These are phyloP conservation scores for Vicugna pacos DNA, from an alignment of 2,113 vertebrate genomes.

Conservation along the genomic window DNA sequence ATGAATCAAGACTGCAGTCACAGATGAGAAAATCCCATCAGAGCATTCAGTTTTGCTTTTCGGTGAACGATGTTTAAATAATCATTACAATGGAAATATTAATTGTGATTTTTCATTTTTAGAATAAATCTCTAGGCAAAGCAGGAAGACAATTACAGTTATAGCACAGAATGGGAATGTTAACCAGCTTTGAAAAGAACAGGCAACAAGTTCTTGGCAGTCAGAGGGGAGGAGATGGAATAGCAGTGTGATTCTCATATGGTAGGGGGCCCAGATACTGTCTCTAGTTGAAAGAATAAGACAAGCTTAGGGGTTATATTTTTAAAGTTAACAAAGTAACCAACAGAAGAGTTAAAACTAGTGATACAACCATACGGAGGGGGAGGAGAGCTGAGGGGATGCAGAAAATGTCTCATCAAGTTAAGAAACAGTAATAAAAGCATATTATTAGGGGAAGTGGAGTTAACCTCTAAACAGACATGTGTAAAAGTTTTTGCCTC, in stretches of 20 bases:
- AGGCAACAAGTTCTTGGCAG: neutral
- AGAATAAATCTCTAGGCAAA: neutral
- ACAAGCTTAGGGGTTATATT: neutral
- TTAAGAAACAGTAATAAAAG: conserved; percentile 23
- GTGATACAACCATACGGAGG: neutral
- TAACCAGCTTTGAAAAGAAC: neutral
- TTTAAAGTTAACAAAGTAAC: neutral
- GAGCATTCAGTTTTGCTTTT: neutral
- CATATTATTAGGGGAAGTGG: neutral
- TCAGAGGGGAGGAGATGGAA: neutral
- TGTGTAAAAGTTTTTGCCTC: neutral
- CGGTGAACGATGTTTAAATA: neutral
- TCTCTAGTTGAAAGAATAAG: neutral
- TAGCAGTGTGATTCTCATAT: neutral
- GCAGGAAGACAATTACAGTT: neutral
- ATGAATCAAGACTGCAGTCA: neutral
- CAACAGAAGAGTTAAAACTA: neutral
- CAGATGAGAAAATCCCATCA: neutral
- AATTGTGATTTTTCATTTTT: neutral
- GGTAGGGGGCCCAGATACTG: neutral
- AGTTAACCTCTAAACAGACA: neutral
- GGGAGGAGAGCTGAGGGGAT: neutral
- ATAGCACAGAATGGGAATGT: neutral
- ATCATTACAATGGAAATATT: neutral
- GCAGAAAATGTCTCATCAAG: neutral